These are phyloP conservation scores for Drosophila prolongata DNA, from an alignment of 2,888 invertebrate species.

Conservation along the genomic window DNA sequence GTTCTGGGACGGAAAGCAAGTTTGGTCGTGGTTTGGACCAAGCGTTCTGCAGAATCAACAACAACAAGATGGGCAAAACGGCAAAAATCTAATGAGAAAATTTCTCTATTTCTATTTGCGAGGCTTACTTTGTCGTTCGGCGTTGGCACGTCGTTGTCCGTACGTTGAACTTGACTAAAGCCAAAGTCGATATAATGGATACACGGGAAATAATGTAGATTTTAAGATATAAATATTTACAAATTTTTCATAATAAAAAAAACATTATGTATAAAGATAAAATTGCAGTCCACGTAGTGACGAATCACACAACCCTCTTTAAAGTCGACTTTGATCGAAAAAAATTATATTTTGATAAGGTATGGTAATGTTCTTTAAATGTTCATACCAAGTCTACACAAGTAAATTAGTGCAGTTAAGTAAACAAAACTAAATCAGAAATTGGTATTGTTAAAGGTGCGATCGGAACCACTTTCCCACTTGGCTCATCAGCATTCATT, in stretches of 20 bases:
- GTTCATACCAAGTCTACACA: no score
- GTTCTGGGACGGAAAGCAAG: slow-evolving; percentile 40
- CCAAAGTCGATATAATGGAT: slow-evolving; percentile 55
- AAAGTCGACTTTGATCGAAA: no score
- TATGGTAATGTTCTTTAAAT: no score
- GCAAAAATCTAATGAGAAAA: slow-evolving; percentile 77
- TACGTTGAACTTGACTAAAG: slow-evolving; percentile 72
- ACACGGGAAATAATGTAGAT: slow-evolving; percentile 5
- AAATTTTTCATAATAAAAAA: not conserved
- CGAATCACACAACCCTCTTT: no score
- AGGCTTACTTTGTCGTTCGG: slow-evolving; percentile 37
- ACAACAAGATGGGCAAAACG: slow-evolving; percentile 26
- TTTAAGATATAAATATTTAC: not conserved
- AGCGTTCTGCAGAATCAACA: slow-evolving; percentile 24
- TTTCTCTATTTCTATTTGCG: slow-evolving; percentile 77
- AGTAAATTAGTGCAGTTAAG: no score
- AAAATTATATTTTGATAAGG: no score
- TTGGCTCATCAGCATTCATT: no score
- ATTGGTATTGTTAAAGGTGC: no score
- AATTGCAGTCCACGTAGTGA: no score
- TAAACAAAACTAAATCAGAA: no score
- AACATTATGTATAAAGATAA: not conserved
- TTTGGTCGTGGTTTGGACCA: slow-evolving; percentile 26
- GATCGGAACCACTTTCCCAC: no score
- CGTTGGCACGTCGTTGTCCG: slow-evolving; percentile 57